These are phyloP conservation scores for Himalopsyche phryganea DNA, from an alignment of 1,140 invertebrate genomes.

Conservation along the genomic window DNA sequence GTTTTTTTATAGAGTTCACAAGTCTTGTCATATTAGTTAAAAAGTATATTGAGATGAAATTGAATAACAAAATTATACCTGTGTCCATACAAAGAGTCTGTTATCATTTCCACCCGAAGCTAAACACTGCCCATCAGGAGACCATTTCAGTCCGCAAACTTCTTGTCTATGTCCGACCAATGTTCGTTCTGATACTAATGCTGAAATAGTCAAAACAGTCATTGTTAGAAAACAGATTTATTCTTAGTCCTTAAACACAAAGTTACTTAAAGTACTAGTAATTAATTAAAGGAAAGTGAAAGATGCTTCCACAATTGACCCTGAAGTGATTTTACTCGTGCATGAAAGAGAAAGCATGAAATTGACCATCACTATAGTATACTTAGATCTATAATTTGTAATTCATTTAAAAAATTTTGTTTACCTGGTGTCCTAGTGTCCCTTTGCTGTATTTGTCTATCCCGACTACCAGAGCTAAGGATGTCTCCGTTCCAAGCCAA, in stretches of 20 bases:
- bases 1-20: too few relatives aligned
- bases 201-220: conserved; percentile 35
- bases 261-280: background rate
- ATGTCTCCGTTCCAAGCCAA: conserved; percentile 98
- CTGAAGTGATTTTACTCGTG: too few relatives aligned
- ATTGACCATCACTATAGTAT: too few relatives aligned
- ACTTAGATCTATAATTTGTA: background rate
- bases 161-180: conserved; percentile 94
- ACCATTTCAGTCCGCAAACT: conserved; percentile 99
- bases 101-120: conserved; percentile 99
- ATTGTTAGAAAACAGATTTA: too few relatives aligned
- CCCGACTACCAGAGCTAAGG: conserved; percentile 92
- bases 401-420: background rate
- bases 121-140: conserved; percentile 96
- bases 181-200: conserved; percentile 68
- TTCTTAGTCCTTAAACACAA: too few relatives aligned
- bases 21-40: too few relatives aligned
- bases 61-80: conserved; percentile 40
- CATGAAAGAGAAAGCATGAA: too few relatives aligned
- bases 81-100: conserved; percentile 96
- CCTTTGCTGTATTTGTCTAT: conserved; percentile 89
- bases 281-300: too few relatives aligned
- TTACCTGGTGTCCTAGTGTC: conserved; percentile 86
- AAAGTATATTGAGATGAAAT: too few relatives aligned
- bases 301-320: too few relatives aligned